Evolutionary conservation across 2,888 invertebrate genomes (phyloP).

Genomic region (Tyria jacobaeae): DNA sequence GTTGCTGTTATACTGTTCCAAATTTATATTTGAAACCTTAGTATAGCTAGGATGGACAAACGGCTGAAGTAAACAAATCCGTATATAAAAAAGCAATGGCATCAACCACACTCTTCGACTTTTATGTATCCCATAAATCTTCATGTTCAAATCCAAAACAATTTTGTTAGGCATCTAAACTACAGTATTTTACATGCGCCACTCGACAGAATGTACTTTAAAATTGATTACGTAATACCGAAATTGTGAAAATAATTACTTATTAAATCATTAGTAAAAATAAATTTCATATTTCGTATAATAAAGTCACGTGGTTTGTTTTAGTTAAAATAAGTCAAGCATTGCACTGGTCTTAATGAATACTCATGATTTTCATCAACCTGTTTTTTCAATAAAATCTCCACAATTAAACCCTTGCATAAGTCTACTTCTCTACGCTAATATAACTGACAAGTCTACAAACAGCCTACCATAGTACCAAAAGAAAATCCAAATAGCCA

Average conservation of each 20-base stretch:
- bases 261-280: background rate
- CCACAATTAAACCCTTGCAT: background rate
- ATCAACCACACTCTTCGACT: slow-evolving; percentile 16
- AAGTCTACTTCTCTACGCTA: background rate
- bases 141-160: slow-evolving; percentile 27
- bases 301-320: background rate
- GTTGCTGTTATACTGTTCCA: background rate
- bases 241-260: background rate
- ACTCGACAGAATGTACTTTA: background rate
- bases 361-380: background rate
- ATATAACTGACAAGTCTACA: background rate
- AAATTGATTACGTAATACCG: background rate
- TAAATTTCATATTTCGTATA: too few species aligned
- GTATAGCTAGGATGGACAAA: slow-evolving; percentile 9
- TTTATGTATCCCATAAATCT: slow-evolving; percentile 39
- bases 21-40: slow-evolving; percentile 30
- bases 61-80: slow-evolving; percentile 27
- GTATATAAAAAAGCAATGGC: slow-evolving; percentile 31
- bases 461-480: too few species aligned
- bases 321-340: background rate
- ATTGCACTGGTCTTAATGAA: too few species aligned
- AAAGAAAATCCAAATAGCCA: too few species aligned
- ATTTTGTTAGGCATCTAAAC: slow-evolving; percentile 21
- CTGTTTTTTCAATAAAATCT: background rate
- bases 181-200: slow-evolving; percentile 7